phyloP scores from a whole-genome alignment of 23 tunicate species.

The Ciona savignyi region DNA sequence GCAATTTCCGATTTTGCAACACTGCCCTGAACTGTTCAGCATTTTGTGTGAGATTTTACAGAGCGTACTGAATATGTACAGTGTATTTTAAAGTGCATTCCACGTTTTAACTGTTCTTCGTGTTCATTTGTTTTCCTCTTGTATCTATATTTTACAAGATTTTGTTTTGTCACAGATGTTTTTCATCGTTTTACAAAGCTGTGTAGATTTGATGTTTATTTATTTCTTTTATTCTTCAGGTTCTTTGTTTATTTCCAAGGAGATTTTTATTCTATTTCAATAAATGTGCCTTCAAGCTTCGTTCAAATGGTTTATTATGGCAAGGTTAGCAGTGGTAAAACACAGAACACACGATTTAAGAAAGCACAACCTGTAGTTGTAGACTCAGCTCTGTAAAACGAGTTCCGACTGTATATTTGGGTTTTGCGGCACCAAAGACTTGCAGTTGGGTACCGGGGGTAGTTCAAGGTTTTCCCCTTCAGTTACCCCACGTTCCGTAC shows the following conservation, averaged over 20 bases:
- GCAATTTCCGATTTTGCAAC: neutral
- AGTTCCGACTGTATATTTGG: neutral
- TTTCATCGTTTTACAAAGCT: no score
- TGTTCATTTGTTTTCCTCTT: neutral
- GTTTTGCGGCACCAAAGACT: neutral
- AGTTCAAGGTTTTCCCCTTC: neutral
- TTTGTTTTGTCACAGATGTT: neutral
- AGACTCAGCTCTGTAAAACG: neutral
- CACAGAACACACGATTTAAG: neutral
- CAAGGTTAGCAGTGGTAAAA: neutral
- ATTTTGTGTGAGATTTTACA: neutral
- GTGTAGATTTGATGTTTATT: neutral
- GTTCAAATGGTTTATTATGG: neutral
- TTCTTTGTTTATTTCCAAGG: neutral
- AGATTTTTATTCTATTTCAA: neutral
- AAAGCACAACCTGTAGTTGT: neutral
- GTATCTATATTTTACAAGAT: no score
- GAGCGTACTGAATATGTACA: neutral
- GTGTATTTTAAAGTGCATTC: neutral
- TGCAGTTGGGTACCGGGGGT: constrained; percentile 4
- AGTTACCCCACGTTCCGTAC: neutral
- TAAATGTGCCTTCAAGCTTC: neutral
- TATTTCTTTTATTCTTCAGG: neutral
- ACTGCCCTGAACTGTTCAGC: neutral
- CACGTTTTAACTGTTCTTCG: neutral